A percentile compares a stretch with the other conserved stretches of the same genome.
phyloP scores from a whole-genome alignment of 2,888 invertebrate species.

The Ceramica pisi region DNA sequence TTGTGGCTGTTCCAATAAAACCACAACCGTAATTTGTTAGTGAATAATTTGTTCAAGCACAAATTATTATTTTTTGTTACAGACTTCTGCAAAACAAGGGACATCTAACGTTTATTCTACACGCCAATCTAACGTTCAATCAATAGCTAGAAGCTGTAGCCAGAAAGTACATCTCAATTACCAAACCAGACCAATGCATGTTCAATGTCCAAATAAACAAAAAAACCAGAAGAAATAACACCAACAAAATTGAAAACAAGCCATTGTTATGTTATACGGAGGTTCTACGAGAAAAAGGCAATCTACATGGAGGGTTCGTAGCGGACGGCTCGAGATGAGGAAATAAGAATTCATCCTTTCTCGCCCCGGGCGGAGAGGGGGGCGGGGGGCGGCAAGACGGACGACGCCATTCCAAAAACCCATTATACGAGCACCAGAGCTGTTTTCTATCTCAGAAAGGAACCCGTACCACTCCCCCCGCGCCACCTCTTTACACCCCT shows the following conservation, averaged over 20 bases:
- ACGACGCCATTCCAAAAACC: slow-evolving; percentile 94
- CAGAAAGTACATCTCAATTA: slow-evolving; percentile 30
- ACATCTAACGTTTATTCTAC: background rate
- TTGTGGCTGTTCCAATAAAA: background rate
- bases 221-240: slow-evolving; percentile 77
- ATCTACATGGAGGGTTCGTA: slow-evolving; percentile 89
- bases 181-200: slow-evolving; percentile 32
- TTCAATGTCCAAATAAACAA: slow-evolving; percentile 61
- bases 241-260: slow-evolving; percentile 90
- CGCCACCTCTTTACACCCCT: slow-evolving; percentile 72
- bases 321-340: slow-evolving; percentile 90
- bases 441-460: slow-evolving; percentile 91
- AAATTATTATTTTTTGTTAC: background rate
- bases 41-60: background rate
- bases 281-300: slow-evolving; percentile 89
- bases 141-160: background rate
- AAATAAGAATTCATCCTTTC: slow-evolving; percentile 91
- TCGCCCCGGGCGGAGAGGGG: slow-evolving; percentile 80
- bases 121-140: no score
- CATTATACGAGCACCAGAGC: slow-evolving; percentile 93
- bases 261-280: slow-evolving; percentile 90
- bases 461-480: slow-evolving; percentile 77
- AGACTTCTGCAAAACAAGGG: background rate
- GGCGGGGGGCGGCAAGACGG: slow-evolving; percentile 89
- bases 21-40: background rate